These are phyloP conservation scores for Dryobates pubescens DNA, from an alignment of 2,797 vertebrate species.

Conservation along the genomic window DNA sequence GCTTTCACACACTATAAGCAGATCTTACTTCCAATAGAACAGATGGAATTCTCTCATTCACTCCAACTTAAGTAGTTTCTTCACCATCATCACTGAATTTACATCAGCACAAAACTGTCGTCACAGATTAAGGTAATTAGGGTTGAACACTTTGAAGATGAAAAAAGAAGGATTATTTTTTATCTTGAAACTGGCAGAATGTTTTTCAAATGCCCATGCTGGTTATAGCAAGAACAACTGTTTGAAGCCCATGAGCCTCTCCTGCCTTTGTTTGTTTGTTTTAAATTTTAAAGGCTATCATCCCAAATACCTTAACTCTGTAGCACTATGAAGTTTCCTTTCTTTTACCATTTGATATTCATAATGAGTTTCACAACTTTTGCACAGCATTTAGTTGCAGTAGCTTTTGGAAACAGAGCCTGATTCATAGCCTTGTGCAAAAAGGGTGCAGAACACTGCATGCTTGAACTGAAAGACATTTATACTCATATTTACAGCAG, in stretches of 20 bases:
- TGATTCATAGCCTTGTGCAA: background rate
- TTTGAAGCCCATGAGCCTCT: background rate
- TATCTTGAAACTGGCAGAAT: background rate
- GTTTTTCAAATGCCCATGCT: constrained; percentile 8
- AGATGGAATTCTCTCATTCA: background rate
- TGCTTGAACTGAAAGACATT: constrained; percentile 10
- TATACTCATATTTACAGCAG: background rate
- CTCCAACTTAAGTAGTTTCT: background rate
- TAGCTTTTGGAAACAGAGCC: constrained; percentile 1
- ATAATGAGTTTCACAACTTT: background rate
- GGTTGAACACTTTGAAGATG: background rate
- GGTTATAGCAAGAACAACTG: background rate
- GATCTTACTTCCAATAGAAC: constrained; percentile 15
- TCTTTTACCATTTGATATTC: background rate
- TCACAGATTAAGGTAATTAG: background rate
- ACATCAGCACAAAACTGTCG: background rate
- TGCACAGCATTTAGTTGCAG: background rate
- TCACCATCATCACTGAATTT: background rate
- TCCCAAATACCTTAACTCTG: background rate
- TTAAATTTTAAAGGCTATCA: background rate
- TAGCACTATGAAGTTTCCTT: background rate
- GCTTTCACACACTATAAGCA: constrained; percentile 48
- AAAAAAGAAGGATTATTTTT: background rate
- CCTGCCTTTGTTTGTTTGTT: no score
- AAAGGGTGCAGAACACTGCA: constrained; percentile 20